Base-by-base conservation (phyloP, 2,888 invertebrate genomes). In the Chrysolina oricalcia region DNA sequence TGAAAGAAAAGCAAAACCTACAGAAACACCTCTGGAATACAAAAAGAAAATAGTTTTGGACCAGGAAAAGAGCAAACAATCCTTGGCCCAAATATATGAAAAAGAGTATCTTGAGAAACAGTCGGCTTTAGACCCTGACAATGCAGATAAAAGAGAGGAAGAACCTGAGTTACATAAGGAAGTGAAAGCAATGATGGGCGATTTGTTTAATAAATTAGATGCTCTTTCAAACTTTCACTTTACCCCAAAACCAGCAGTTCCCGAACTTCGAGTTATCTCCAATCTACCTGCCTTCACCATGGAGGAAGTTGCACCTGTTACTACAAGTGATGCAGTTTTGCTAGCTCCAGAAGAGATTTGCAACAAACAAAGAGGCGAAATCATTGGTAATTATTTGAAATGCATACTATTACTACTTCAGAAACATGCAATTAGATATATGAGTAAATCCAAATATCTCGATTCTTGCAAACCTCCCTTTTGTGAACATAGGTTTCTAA, bases 221-320 rank as follows among this genome's bases (percentile, higher is more conserved):
- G 96, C 98, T 0, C 90, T 99, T 15, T 95, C 95, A 0, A 98
- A 99, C 88, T 98, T 95, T 89, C 96, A 98, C 88, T 99, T 95
- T 85, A 97, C 97, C 62, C 98, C 99, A 0, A 96, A 94, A 90
- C 92, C 93, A 73, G 93, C 94, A 0, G 92, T 93, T 75, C 95
- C 97, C 0, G 98, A 99, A 84, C 90, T 98, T 1, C 96, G 95
- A 89, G 94, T 99, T 75, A 91, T 99, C 6, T 95, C 93, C 75
- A 98, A 99, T 87, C 91, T 96, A 78, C 96, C 98, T 1, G 96
- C 98, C 0, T 93, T 99, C 67, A 92, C 91, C 41, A 95, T 98
- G 93, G 99, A 99, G 89, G 99, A 99, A 89, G 97, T 98, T 9
- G 97, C 97, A 0, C 98, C 98, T 0, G 91, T 96, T 8, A 93